Base-by-base conservation (phyloP, 2,797 vertebrate species). In the Pagetopsis macropterus region DNA sequence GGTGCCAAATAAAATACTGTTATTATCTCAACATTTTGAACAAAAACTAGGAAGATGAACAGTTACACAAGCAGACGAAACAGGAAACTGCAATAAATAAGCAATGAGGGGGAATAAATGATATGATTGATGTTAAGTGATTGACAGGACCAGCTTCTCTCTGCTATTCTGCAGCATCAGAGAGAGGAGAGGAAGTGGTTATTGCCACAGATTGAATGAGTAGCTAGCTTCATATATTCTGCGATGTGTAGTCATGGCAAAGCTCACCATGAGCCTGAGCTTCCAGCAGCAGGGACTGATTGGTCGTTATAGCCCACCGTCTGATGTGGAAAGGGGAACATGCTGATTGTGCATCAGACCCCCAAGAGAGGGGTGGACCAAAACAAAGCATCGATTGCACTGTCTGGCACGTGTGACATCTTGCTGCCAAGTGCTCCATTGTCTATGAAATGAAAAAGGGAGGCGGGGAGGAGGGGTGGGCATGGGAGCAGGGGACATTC, bases 301-400 rank as follows among this genome's bases (percentile, higher is more conserved):
- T 27, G 60, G 23, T 51, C 4, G 7, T 63, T 33, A 37, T 37
- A 61, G 68, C 45, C 37, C 61, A 10, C 44, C 67, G 70, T 67
- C 59, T 59, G 70, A 73, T 54, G 65, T 75, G 69, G 52, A 65
- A 58, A 37, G 33, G 33, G 77, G 58, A 71, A 33, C 43, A 12
- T 59, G 76, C 72, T 73, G 63, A 72, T 60, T 59, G 45, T 60
- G 64, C 73, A 83, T 50, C 58, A 15, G 31, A 2, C 56, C 45
- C 21, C 45, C 48, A 15, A 51, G 67, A 73, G 64, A 76, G 51
- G 71, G 58, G 56, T 7, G 71, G 67, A 54, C 65, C 69, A 72
- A 83, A 88, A 88, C 86, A 89, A 88, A 87, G 80, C 89, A 86
- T 82, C 10, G 73, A 82, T 65, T 73, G 60, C 82, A 71, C 76